A percentile compares a stretch with the other conserved stretches of the same genome.
Conservation (phyloP, 2,888 invertebrate genomes). For the Epistrophe grossulariae region DNA sequence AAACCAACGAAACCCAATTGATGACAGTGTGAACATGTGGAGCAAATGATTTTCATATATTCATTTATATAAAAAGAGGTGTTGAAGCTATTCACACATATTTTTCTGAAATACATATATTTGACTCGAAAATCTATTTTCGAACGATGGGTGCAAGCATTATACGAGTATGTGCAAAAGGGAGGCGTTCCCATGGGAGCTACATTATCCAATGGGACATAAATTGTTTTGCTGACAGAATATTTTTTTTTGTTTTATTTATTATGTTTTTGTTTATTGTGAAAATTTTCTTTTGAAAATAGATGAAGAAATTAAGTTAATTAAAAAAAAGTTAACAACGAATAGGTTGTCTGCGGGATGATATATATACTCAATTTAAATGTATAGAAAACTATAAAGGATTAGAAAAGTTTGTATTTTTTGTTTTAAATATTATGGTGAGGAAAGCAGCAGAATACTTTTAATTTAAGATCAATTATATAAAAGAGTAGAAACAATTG, state of each 20-base stretch:
- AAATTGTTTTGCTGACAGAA: constrained; percentile 65
- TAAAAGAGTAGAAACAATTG: too few species aligned
- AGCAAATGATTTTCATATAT: constrained; percentile 32
- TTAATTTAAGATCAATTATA: too few species aligned
- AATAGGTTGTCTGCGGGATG: constrained; percentile 24
- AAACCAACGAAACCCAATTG: constrained; percentile 36
- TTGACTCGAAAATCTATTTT: constrained; percentile 56
- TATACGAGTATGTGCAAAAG: constrained; percentile 53
- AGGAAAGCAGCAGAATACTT: too few species aligned
- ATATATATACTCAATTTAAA: neutral
- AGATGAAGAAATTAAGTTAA: constrained; percentile 48
- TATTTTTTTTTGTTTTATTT: neutral
- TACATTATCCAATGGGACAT: constrained; percentile 52
- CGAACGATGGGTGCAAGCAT: neutral
- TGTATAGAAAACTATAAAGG: neutral
- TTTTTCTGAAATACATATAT: constrained; percentile 11
- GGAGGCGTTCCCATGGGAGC: constrained; percentile 70
- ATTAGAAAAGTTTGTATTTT: neutral
- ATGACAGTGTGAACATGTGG: constrained; percentile 60
- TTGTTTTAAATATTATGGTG: too few species aligned
- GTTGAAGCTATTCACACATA: constrained; percentile 26
- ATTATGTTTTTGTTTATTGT: constrained; percentile 6
- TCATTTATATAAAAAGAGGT: constrained; percentile 34
- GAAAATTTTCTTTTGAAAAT: constrained; percentile 39
- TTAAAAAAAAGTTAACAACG: constrained; percentile 54